Base-by-base conservation (phyloP, 2,888 invertebrate genomes). In the Hypsopygia costalis region DNA sequence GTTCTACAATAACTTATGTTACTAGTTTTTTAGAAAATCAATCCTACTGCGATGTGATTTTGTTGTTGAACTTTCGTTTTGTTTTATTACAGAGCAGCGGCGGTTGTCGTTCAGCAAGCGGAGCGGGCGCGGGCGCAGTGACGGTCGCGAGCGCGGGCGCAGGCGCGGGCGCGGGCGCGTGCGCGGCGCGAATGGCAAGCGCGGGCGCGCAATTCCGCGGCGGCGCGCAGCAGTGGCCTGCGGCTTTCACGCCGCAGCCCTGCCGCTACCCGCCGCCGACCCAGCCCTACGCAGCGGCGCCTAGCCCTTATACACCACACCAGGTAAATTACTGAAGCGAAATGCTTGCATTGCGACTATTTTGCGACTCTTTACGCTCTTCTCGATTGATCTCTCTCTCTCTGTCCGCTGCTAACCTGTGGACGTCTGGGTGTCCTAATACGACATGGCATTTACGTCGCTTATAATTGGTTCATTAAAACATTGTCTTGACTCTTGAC, bases 101-200 rank as follows among this genome's bases (percentile, higher is more conserved):
- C 80, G 81, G 85, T 59, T 86, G 86, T 81, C 83, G 86, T 65
- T 78, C 81, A 36, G 69, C 81, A 41, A 76, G 77, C 66, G 75
- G 64, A 51, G 70, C 79, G 68, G 66, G 85, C 69, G 61, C 78
- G 76, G 69, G 90, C 86, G 74, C 90, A 71, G 69, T 90, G 86
- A 70, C 90, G 85, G 80, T 81, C 78, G 75, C 89, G 71, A 62
- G 82, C 77, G 79, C 86, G 69, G 68, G 85, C 81, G 81, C 88
- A 68, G 67, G 76, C 87, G 77, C 69, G 75, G 73, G 85, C 80
- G 78, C 81, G 71, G 76, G 88, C 81, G 75, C 83, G 85, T 80
- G 89, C 86, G 81, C 87, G 67, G 73, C 88, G 87, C 79, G 90
- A 83, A 80, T 89, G 89, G 78, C 90, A 75, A 76, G 87, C 90